Conservation (phyloP, 2,888 invertebrate species). For the Phengaris arion region DNA sequence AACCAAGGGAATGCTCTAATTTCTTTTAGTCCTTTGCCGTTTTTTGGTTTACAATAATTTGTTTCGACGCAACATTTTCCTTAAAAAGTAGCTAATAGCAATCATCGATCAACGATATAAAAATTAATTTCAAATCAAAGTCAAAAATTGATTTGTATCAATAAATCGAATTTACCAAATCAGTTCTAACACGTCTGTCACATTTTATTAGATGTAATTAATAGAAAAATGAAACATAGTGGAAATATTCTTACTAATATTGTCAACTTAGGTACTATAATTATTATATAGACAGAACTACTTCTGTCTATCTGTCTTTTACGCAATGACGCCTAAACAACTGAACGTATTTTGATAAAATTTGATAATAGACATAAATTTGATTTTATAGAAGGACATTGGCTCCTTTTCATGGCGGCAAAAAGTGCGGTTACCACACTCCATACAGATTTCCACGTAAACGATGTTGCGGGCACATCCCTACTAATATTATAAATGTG, state of each 20-base stretch:
- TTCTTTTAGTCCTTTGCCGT: too few relatives aligned
- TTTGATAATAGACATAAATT: neutral
- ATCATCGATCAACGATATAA: neutral
- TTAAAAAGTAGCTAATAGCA: neutral
- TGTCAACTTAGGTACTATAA: neutral
- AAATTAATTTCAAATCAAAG: neutral
- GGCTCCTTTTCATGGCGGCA: too few relatives aligned
- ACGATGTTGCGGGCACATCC: neutral
- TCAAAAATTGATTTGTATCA: neutral
- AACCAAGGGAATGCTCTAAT: too few relatives aligned
- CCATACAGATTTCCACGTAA: neutral
- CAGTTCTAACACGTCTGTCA: neutral
- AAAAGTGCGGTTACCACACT: neutral
- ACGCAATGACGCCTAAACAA: neutral
- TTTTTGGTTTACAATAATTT: too few relatives aligned
- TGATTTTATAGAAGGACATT: too few relatives aligned
- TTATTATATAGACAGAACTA: neutral
- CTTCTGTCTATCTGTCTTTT: neutral
- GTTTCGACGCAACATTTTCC: too few relatives aligned
- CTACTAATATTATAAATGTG: too few relatives aligned
- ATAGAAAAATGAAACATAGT: conserved; percentile 16
- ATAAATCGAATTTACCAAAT: conserved; percentile 16
- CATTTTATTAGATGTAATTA: conserved; percentile 7
- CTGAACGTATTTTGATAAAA: neutral
- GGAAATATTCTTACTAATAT: conserved; percentile 5